Percentiles rank a stretch among this genome's conserved stretches.
Conservation (phyloP, 2,797 vertebrate genomes). For the Tinamus major region DNA sequence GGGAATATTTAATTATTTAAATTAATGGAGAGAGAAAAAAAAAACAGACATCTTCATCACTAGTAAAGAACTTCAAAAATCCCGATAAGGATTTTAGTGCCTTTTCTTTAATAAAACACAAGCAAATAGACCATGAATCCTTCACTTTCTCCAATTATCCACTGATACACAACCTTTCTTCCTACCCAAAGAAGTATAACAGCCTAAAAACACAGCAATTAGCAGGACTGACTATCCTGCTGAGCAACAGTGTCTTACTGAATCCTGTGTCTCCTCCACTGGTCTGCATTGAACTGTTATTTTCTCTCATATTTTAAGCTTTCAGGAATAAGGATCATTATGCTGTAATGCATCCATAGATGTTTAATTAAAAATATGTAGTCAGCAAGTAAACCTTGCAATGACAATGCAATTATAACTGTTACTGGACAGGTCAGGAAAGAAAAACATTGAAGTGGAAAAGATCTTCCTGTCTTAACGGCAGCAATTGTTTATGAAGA, state of each 20-base stretch:
- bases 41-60: neutral
- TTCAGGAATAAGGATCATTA: neutral
- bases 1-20: neutral
- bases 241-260: neutral
- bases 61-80: neutral
- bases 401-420: neutral
- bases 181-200: neutral
- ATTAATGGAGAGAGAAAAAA: neutral
- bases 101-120: neutral
- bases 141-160: neutral
- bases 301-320: neutral
- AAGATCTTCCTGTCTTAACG: neutral
- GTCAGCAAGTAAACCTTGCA: neutral
- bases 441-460: neutral
- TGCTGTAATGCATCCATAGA: neutral
- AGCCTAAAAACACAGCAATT: neutral
- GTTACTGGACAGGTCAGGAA: neutral
- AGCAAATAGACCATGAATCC: neutral
- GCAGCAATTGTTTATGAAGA: neutral
- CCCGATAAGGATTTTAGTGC: neutral
- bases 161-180: neutral
- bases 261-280: neutral
- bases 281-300: neutral
- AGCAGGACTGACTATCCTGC: neutral
- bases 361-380: neutral